Base-by-base conservation (phyloP, 2,797 vertebrate species). In the Sphenopsis melanotis region DNA sequence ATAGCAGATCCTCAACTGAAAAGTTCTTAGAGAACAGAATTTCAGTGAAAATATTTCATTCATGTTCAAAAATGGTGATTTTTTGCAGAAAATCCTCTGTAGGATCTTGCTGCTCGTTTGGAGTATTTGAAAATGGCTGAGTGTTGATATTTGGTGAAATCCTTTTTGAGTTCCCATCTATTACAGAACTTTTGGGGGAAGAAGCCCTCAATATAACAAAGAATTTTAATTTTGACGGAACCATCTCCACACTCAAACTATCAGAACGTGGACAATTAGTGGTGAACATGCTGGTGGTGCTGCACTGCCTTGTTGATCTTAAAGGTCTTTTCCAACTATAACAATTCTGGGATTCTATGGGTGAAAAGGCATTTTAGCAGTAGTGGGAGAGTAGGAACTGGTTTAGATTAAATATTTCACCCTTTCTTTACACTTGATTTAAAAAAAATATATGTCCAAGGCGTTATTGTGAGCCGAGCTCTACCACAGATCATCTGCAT, bases 71-170 rank as follows among this genome's bases (percentile, higher is more conserved):
- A 74, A 4, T 0, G 16, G 41, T 1, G 3, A 34, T 41, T 81
- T 41, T 39, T 41, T 50, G 19, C 46, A 36, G 55, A 39, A 75
- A 56, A 83, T 42, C 57, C 70, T 32, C n/a, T 8, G 42, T 5
- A 34, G 56, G 29, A 6, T 23, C 26, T 22, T 7, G 9, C 30
- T 11, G 6, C 18, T 68, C 4, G 0, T 18, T n/a, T 0, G 1
- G 41, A 46, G 3, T 5, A 26, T 10, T 64, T 13, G 10, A 30
- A 69, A 80, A 29, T 9, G 34, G 39, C 24, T 56, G 15, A 18
- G 10, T 49, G 77, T 49, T 42, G 22, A 41, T 29, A 42, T 21
- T 60, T 29, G 23, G 26, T 18, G 24, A 52, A 53, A 10, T n/a
- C 15, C 2, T 49, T 50, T 61, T 55, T 59, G 59, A 5, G 10